Percentiles rank a stretch among this genome's conserved stretches.
Conservation (phyloP, 2,888 invertebrate genomes). For the Eristalinus sepulchralis region DNA sequence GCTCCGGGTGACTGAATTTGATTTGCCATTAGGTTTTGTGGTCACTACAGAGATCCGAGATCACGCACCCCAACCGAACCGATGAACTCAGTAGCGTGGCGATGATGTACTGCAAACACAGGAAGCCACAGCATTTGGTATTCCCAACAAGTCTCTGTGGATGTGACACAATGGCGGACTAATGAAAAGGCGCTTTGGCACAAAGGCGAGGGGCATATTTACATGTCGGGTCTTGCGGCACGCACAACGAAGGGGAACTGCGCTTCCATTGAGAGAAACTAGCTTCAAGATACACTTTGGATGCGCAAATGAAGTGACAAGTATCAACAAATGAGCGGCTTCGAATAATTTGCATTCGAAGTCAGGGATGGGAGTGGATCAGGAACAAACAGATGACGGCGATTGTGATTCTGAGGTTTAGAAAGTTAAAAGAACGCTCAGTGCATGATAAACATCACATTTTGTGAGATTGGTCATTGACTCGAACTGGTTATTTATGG, state of each 20-base stretch:
- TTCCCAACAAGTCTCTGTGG: slow-evolving; percentile 15
- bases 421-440: background rate
- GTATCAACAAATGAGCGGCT: background rate
- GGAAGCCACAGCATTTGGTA: slow-evolving; percentile 63
- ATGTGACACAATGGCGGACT: slow-evolving; percentile 45
- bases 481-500: background rate
- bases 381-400: slow-evolving; percentile 48
- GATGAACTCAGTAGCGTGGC: slow-evolving; percentile 24
- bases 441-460: background rate
- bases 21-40: slow-evolving; percentile 68
- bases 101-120: slow-evolving; percentile 53
- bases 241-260: slow-evolving; percentile 43
- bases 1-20: slow-evolving; percentile 40
- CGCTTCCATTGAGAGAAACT: slow-evolving; percentile 68
- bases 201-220: slow-evolving; percentile 10
- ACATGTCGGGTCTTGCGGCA: slow-evolving; percentile 24
- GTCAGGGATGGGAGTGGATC: background rate
- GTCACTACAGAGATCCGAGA: slow-evolving; percentile 64
- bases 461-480: too few relatives aligned
- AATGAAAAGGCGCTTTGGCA: slow-evolving; percentile 50
- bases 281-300: slow-evolving; percentile 50
- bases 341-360: slow-evolving; percentile 12
- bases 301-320: slow-evolving; percentile 58
- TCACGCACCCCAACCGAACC: slow-evolving; percentile 39
- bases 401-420: slow-evolving; percentile 5